A percentile compares a stretch with the other conserved stretches of the same genome.
Evolutionary conservation across 2,797 vertebrate genomes (phyloP).

Genomic region (Coregonus ussuriensis): DNA sequence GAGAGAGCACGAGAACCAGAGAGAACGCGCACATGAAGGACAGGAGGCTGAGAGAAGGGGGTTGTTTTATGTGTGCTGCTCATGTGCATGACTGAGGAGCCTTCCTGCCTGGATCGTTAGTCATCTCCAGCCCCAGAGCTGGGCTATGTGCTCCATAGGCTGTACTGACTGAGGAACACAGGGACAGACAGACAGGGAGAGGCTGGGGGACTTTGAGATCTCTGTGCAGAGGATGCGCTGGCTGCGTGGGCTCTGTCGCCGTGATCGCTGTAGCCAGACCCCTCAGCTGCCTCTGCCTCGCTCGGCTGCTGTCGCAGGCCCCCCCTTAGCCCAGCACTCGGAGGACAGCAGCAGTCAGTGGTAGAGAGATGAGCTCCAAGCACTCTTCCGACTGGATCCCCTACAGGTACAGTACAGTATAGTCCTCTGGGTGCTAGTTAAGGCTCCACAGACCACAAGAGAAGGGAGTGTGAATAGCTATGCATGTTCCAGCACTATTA

Average conservation of each 20-base stretch:
- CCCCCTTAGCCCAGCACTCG: conserved; percentile 63
- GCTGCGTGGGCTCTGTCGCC: conserved; percentile 68
- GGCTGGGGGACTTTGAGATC: conserved; percentile 47
- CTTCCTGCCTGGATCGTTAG: conserved; percentile 46
- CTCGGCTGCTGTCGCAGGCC: conserved; percentile 62
- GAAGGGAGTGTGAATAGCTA: conserved; percentile 6
- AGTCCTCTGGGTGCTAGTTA: background rate
- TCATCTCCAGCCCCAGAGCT: conserved; percentile 44
- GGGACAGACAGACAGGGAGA: conserved; percentile 20
- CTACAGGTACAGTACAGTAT: conserved; percentile 84
- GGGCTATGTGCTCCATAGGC: conserved; percentile 35
- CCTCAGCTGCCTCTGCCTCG: conserved; percentile 13
- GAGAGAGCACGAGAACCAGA: conserved; percentile 50
- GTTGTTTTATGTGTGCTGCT: conserved; percentile 55
- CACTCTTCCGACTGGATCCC: conserved; percentile 97
- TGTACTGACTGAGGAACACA: conserved; percentile 26
- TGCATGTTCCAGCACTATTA: background rate
- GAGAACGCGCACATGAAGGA: conserved; percentile 19
- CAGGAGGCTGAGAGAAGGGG: conserved; percentile 1
- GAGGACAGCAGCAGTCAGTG: conserved; percentile 53
- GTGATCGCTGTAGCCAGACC: conserved; percentile 70
- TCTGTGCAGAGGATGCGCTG: conserved; percentile 74
- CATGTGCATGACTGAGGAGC: conserved; percentile 46
- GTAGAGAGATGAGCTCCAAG: conserved; percentile 93
- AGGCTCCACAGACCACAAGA: background rate